A percentile compares a stretch with the other conserved stretches of the same genome.
phyloP scores from a whole-genome alignment of 2,888 invertebrate species.

The Julus scandinavius region DNA sequence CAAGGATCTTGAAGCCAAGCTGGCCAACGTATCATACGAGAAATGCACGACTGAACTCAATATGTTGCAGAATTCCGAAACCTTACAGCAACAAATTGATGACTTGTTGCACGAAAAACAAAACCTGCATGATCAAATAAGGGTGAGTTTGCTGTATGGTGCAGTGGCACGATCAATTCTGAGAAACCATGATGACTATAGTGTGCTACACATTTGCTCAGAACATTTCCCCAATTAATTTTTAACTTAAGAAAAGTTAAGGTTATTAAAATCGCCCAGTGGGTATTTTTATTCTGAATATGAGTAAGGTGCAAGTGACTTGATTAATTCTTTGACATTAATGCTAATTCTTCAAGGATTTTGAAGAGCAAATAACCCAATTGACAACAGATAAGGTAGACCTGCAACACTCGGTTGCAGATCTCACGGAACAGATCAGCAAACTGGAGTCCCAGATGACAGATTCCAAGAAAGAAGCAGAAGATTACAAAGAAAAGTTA shows the following conservation, averaged over 20 bases:
- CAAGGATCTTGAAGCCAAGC: constrained; percentile 52
- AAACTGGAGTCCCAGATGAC: constrained; percentile 51
- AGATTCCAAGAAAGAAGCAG: constrained; percentile 49
- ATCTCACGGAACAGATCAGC: constrained; percentile 17
- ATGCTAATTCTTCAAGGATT: constrained; percentile 45
- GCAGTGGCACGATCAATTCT: background rate
- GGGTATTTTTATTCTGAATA: background rate
- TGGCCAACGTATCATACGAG: constrained; percentile 46
- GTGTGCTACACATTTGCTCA: background rate
- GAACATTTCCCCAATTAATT: background rate
- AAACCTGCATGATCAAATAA: background rate
- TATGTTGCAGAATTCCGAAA: constrained; percentile 41
- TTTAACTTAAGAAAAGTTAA: background rate
- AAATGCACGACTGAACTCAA: constrained; percentile 48
- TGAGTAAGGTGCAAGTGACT: background rate
- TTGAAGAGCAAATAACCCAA: constrained; percentile 49
- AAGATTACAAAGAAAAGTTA: constrained; percentile 60
- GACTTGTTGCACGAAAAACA: background rate
- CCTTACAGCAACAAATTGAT: constrained; percentile 44
- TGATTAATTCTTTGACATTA: background rate
- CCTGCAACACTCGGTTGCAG: constrained; percentile 54
- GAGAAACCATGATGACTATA: background rate
- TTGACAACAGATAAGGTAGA: constrained; percentile 55
- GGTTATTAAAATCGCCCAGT: background rate
- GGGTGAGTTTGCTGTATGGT: constrained; percentile 29